Percentiles rank a stretch among this genome's conserved stretches.
Conservation (phyloP, 2,113 vertebrate genomes). For the Scomber scombrus region DNA sequence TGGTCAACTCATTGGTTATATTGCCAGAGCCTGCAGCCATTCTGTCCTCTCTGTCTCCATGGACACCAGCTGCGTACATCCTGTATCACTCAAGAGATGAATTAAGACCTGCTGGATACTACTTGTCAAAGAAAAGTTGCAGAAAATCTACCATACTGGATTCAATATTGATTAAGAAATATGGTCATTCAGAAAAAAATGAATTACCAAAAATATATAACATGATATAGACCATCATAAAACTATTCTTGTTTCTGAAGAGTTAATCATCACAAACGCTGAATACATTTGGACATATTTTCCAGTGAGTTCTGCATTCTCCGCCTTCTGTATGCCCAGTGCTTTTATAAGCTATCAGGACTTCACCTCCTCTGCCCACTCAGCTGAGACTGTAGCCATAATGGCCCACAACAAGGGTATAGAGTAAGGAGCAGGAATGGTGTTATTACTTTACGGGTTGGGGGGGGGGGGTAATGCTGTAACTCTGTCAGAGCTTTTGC, state of each 20-base stretch:
- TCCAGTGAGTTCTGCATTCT: constrained; percentile 30
- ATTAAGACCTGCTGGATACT: constrained; percentile 24
- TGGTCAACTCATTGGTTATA: constrained; percentile 64
- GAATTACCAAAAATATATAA: not conserved
- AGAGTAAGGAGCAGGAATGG: constrained; percentile 69
- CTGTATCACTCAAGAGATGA: constrained; percentile 44
- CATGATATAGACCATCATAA: not conserved
- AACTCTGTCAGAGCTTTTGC: constrained; percentile 60
- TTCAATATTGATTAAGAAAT: constrained; percentile 15
- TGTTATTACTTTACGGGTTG: constrained; percentile 67
- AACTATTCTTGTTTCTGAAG: constrained; percentile 11
- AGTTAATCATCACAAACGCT: constrained; percentile 5
- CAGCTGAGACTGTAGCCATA: constrained; percentile 75
- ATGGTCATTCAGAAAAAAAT: not conserved
- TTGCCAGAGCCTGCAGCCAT: constrained; percentile 62
- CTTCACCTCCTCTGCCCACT: constrained; percentile 71
- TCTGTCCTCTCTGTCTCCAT: constrained; percentile 63
- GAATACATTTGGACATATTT: constrained; percentile 27
- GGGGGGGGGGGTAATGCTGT: constrained; percentile 43
- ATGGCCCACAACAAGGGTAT: constrained; percentile 79
- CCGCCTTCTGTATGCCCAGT: constrained; percentile 33
- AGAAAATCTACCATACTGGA: constrained; percentile 12
- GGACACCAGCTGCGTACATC: constrained; percentile 58
- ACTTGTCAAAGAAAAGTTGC: constrained; percentile 30
- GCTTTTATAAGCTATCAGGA: constrained; percentile 76